These are phyloP conservation scores for Spodoptera picta DNA, from an alignment of 2,888 invertebrate genomes.

Conservation along the genomic window DNA sequence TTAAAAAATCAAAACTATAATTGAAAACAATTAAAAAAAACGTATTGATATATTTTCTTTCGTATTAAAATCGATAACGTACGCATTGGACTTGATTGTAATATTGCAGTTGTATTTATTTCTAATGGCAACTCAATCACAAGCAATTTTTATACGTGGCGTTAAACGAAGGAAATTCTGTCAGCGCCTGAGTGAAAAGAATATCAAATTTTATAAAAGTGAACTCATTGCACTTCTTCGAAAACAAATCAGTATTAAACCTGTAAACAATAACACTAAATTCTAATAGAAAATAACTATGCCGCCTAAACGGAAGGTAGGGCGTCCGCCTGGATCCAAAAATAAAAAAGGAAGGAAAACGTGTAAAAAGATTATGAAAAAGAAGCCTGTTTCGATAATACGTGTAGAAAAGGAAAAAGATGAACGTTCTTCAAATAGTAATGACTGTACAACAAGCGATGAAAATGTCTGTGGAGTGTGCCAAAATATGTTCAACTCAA, in stretches of 20 bases:
- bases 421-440: background rate
- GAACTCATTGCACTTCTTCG: slow-evolving; percentile 62
- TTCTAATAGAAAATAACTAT: slow-evolving; percentile 55
- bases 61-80: too few species aligned
- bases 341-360: slow-evolving; percentile 57
- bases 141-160: slow-evolving; percentile 33
- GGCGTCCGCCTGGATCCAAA: slow-evolving; percentile 67
- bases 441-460: background rate
- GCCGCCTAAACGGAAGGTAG: slow-evolving; percentile 75
- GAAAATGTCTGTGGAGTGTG: slow-evolving; percentile 45
- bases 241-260: slow-evolving; percentile 50
- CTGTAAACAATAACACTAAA: slow-evolving; percentile 46
- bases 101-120: too few species aligned
- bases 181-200: slow-evolving; percentile 85
- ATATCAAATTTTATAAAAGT: slow-evolving; percentile 78
- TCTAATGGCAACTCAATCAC: too few species aligned
- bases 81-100: too few species aligned
- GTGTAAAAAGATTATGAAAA: slow-evolving; percentile 39
- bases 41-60: too few species aligned
- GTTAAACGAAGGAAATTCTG: slow-evolving; percentile 26
- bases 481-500: slow-evolving; percentile 36
- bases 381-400: slow-evolving; percentile 7
- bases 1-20: too few species aligned
- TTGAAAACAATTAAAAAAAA: too few species aligned
- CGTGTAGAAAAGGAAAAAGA: slow-evolving; percentile 14